Base-by-base conservation (phyloP, 2,113 vertebrate genomes). In the Pimephales promelas region DNA sequence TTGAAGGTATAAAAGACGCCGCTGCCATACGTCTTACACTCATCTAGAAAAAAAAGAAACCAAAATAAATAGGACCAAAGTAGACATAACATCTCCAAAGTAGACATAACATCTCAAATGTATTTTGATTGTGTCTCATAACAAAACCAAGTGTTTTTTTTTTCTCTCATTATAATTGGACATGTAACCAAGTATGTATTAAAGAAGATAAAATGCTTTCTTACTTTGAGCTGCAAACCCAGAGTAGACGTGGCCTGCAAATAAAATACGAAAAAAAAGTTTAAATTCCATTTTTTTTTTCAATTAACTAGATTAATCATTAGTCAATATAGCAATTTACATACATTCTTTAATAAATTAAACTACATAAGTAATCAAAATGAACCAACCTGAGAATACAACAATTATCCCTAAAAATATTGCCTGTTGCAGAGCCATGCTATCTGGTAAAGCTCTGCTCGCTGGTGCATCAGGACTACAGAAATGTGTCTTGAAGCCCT, bases 11-110 rank as follows among this genome's bases (percentile, higher is more conserved):
- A 77, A 57, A 92, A 5, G 1, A 92, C 83, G 0, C 94, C 94
- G 10, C 93, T 94, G 86, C 93, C 91, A 0, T 88, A 93, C 0
- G 91, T 94, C 83, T 64, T 93, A 83, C 94, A 94, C 13, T 85
- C 90, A 83, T 90, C 93, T 93, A 85, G 49, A 62, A 31, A 9
- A 62, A 28, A 24, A 45, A 86, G 0, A 43, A 20, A 31, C 8
- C 0, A n/a, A 11, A 5, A 1, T 10, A 24, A 43, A 47, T 45
- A 73, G 26, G n/a, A 28, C 22, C 18, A 54, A 54, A n/a, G 62
- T 22, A 34, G 28, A 66, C 16, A 20, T 8, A 54, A 54, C n/a
- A n/a, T n/a, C n/a, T n/a, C 22, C 18, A 54, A 54, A n/a, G 62
- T 22, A 34, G 28, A 66, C 16, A 20, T 8, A 54, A 54, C n/a